Percentiles rank a stretch among this genome's conserved stretches.
These are phyloP conservation scores for Zoroaster sp. DNA, from an alignment of 53 echinoderm and acorn worm species.

Conservation along the genomic window DNA sequence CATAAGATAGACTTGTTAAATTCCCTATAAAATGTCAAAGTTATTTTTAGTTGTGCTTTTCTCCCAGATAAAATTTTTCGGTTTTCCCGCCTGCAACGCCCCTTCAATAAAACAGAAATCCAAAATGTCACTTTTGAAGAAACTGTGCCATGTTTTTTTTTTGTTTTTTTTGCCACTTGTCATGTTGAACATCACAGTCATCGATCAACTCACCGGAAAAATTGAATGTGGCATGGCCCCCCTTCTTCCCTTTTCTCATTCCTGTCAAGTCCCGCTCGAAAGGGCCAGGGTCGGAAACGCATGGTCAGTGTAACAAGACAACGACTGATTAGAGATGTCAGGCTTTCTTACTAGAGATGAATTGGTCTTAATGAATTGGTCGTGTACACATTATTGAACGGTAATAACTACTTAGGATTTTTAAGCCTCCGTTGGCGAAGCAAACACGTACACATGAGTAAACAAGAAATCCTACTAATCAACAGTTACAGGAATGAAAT, in stretches of 20 bases:
- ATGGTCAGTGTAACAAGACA: conserved; percentile 24
- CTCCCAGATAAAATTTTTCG: no score
- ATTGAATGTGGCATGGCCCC: neutral
- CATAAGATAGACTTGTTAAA: no score
- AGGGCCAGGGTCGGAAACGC: neutral
- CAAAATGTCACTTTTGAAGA: no score
- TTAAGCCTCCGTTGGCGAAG: neutral
- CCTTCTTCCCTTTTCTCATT: neutral
- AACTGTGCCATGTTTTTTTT: no score
- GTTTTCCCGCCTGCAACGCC: no score
- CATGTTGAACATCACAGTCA: conserved; percentile 11
- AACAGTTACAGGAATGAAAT: neutral
- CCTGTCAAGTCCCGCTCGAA: neutral
- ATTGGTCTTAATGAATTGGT: conserved; percentile 21
- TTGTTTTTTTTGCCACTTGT: neutral
- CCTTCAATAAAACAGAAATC: no score
- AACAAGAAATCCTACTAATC: conserved; percentile 9
- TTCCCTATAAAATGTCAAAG: no score
- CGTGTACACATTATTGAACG: conserved; percentile 28
- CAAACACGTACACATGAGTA: neutral
- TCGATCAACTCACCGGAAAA: conserved; percentile 5
- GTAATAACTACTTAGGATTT: conserved; percentile 41
- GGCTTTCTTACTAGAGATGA: neutral
- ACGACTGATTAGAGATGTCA: conserved; percentile 31
- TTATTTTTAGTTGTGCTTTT: no score